phyloP scores from a whole-genome alignment of 1,140 invertebrate genomes.

The Drosophila lacertosa region DNA sequence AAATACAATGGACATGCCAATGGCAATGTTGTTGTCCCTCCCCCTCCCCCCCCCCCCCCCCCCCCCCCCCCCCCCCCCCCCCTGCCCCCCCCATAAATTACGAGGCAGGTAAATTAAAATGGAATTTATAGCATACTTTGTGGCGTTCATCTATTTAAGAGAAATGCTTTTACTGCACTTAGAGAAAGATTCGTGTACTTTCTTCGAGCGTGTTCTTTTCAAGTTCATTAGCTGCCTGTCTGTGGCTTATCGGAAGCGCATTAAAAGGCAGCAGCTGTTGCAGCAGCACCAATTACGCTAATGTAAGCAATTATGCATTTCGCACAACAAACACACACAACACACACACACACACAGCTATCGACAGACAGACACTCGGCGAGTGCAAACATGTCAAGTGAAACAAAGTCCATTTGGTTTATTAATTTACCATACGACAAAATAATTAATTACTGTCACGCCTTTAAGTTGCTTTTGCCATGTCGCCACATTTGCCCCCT shows the following conservation, averaged over 20 bases:
- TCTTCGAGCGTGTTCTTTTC: no score
- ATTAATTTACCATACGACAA: slow-evolving; percentile 84
- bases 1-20: slow-evolving; percentile 79
- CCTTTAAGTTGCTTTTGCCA: slow-evolving; percentile 79
- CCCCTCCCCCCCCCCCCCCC: background rate
- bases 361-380: slow-evolving; percentile 25
- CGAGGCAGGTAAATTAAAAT: slow-evolving; percentile 82
- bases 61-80: background rate
- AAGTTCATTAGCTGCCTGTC: slow-evolving; percentile 46
- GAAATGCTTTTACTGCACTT: slow-evolving; percentile 31
- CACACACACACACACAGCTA: slow-evolving; percentile 9
- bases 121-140: slow-evolving; percentile 82
- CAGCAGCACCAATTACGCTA: slow-evolving; percentile 68
- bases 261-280: slow-evolving; percentile 13
- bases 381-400: slow-evolving; percentile 80
- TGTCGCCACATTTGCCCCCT: slow-evolving; percentile 15
- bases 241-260: slow-evolving; percentile 43
- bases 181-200: no score
- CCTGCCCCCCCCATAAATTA: slow-evolving; percentile 64
- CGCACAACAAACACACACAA: slow-evolving; percentile 34
- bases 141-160: slow-evolving; percentile 71
- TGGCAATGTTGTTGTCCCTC: slow-evolving; percentile 65
- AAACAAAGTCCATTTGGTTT: slow-evolving; percentile 83
- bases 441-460: slow-evolving; percentile 84
- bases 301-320: slow-evolving; percentile 80